Evolutionary conservation across 1,140 invertebrate genomes (phyloP).

Genomic region (Ectropis grisescens): DNA sequence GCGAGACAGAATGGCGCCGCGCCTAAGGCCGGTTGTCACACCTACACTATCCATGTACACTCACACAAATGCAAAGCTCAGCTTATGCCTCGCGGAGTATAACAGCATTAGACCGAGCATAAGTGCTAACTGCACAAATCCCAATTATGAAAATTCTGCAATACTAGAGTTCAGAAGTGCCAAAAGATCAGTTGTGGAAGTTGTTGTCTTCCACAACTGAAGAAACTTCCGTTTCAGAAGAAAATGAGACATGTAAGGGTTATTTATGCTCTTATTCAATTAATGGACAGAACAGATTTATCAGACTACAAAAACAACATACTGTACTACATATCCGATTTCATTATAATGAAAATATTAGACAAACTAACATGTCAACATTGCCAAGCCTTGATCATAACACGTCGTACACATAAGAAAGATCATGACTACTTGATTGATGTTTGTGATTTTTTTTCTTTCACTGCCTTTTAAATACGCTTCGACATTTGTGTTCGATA

Average conservation of each 20-base stretch:
- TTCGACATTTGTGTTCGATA: not conserved
- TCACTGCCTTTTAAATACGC: not conserved
- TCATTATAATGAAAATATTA: not conserved
- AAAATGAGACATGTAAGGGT: not conserved
- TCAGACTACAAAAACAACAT: not conserved
- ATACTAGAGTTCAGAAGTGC: not conserved
- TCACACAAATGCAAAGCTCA: too few species aligned
- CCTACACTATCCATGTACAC: too few species aligned
- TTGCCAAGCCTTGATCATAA: not conserved
- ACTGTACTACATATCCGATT: not conserved
- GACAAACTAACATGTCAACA: not conserved
- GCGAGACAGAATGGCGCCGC: too few species aligned
- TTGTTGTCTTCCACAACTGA: too few species aligned
- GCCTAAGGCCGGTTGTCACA: too few species aligned
- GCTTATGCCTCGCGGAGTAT: too few species aligned
- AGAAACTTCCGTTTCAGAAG: not conserved
- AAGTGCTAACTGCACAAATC: constrained; percentile 2
- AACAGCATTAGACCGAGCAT: constrained; percentile 1
- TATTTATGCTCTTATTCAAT: not conserved
- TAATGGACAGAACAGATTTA: not conserved
- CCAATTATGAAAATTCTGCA: constrained; percentile 2
- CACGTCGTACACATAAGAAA: not conserved
- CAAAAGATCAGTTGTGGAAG: not conserved
- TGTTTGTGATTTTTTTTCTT: not conserved
- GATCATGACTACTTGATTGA: not conserved